Conservation (phyloP, 2,113 vertebrate genomes). For the Scomber scombrus region DNA sequence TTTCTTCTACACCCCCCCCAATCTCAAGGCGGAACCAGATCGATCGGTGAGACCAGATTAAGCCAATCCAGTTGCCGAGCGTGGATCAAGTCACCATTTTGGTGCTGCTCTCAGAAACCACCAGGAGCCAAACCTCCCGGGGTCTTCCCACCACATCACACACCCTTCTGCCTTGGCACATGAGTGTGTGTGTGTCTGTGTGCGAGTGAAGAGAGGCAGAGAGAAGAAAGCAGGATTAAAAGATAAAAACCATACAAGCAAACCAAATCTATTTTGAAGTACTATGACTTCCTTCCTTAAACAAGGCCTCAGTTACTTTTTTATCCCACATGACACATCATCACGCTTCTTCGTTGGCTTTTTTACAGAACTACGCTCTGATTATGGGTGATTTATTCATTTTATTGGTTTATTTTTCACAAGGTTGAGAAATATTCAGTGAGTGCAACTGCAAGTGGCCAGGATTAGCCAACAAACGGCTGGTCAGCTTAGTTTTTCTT, state of each 20-base stretch:
- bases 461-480: background rate
- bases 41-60: constrained; percentile 49
- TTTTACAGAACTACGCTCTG: constrained; percentile 28
- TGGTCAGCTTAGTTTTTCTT: background rate
- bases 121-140: constrained; percentile 62
- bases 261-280: constrained; percentile 65
- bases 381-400: constrained; percentile 29
- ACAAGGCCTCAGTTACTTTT: constrained; percentile 47
- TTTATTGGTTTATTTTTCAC: constrained; percentile 30
- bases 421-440: constrained; percentile 32
- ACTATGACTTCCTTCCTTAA: constrained; percentile 68
- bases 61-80: constrained; percentile 59
- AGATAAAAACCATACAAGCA: constrained; percentile 64
- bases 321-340: constrained; percentile 52
- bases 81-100: constrained; percentile 54
- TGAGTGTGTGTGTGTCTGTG: constrained; percentile 25
- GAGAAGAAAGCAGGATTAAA: constrained; percentile 41
- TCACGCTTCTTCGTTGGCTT: constrained; percentile 41
- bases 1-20: constrained; percentile 27
- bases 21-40: constrained; percentile 71
- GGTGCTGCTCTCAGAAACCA: constrained; percentile 59
- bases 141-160: constrained; percentile 71
- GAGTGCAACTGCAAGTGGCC: constrained; percentile 17
- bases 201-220: background rate
- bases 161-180: constrained; percentile 28